Evolutionary conservation across 2,113 vertebrate genomes (phyloP).

Genomic region (Oxyura jamaicensis): DNA sequence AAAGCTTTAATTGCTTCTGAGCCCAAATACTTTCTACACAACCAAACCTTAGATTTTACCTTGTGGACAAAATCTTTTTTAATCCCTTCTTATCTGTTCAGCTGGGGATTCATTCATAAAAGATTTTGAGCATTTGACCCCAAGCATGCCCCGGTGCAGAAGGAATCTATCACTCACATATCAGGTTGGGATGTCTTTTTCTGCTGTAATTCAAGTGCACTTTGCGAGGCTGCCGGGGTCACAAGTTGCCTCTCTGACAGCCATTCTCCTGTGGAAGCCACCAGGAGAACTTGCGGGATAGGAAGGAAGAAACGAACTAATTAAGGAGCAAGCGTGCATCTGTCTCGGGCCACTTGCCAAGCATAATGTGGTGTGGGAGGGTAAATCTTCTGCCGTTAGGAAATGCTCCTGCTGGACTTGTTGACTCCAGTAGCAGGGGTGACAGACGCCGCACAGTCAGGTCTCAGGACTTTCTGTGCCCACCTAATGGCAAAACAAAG

Average conservation of each 20-base stretch:
- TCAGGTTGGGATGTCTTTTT: neutral
- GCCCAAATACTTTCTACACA: neutral
- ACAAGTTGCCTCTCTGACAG: neutral
- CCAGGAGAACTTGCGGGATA: neutral
- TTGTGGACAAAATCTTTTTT: neutral
- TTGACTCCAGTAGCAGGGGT: neutral
- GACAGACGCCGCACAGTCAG: constrained; percentile 30
- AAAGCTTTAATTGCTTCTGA: neutral
- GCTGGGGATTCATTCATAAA: neutral
- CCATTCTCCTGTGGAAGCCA: neutral
- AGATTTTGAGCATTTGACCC: neutral
- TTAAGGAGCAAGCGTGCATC: constrained; percentile 58
- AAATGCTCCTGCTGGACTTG: constrained; percentile 17
- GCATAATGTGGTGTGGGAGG: constrained; percentile 30
- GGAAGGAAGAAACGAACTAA: neutral
- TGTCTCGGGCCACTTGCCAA: constrained; percentile 70
- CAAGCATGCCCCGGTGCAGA: neutral
- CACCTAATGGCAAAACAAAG: neutral
- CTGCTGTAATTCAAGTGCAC: neutral
- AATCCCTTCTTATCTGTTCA: neutral
- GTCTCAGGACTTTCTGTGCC: neutral
- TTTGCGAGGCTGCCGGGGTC: neutral
- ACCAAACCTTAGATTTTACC: neutral
- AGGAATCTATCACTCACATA: neutral
- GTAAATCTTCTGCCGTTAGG: constrained; percentile 3